Conservation (phyloP, 2,797 vertebrate species). For the Otus scops region DNA sequence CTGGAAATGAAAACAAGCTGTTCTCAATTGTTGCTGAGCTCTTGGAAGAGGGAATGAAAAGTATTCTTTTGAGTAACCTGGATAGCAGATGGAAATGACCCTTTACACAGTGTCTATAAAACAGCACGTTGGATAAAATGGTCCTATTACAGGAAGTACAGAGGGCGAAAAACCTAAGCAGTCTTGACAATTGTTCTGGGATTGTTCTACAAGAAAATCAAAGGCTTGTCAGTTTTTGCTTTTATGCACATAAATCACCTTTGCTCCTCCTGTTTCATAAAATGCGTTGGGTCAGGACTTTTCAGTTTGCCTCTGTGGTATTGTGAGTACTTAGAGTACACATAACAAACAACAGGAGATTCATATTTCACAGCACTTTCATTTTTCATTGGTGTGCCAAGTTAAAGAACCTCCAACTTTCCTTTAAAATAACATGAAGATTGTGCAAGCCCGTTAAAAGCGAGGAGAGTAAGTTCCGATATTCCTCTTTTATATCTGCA, state of each 20-base stretch:
- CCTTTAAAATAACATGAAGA: not conserved
- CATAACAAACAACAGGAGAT: not conserved
- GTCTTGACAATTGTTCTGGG: slow-evolving; percentile 25
- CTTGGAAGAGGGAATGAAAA: not conserved
- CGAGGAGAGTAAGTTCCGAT: not conserved
- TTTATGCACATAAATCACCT: slow-evolving; percentile 60
- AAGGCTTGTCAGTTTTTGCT: slow-evolving; percentile 44
- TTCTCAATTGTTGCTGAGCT: not conserved
- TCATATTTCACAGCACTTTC: not conserved
- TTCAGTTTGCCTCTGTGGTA: not conserved
- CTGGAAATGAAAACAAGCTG: not conserved
- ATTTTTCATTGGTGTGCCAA: slow-evolving; percentile 4
- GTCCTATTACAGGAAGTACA: not conserved
- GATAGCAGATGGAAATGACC: slow-evolving; percentile 6
- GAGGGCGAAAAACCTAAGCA: not conserved
- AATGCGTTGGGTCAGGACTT: slow-evolving; percentile 15
- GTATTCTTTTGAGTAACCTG: not conserved
- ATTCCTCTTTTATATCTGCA: not conserved
- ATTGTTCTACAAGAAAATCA: slow-evolving; percentile 48
- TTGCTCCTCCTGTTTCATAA: slow-evolving; percentile 20
- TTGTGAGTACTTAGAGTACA: not conserved
- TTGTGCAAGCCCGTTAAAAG: not conserved
- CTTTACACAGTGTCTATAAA: not conserved
- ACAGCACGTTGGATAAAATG: not conserved
- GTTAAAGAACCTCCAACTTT: not conserved